These are phyloP conservation scores for Ceratosolen solmsi DNA, from an alignment of 1,140 invertebrate species.

Conservation along the genomic window DNA sequence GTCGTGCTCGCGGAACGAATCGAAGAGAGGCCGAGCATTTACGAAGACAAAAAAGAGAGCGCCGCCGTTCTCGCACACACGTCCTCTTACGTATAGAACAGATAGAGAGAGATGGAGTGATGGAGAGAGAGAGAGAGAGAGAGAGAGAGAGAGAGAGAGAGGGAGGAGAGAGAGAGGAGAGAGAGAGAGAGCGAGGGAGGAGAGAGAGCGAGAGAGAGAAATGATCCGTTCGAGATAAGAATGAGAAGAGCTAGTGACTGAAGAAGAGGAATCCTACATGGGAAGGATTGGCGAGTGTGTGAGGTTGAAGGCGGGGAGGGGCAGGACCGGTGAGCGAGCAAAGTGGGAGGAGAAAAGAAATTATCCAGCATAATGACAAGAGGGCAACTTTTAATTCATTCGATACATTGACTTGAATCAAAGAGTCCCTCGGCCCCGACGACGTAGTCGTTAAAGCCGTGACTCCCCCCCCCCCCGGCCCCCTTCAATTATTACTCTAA, in stretches of 20 bases:
- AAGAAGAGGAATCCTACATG: too few species aligned
- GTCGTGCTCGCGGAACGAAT: conserved; percentile 18
- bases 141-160: neutral
- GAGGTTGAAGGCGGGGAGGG: neutral
- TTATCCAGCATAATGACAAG: conserved; percentile 46
- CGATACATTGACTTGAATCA: conserved; percentile 48
- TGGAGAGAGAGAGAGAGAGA: neutral
- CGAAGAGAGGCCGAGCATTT: neutral
- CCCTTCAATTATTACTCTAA: conserved; percentile 49
- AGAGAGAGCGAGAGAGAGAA: neutral
- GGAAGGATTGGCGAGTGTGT: neutral
- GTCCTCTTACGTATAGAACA: too few species aligned
- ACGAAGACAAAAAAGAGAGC: neutral
- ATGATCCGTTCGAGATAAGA: conserved; percentile 4
- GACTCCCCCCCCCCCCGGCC: neutral
- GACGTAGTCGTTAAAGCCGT: conserved; percentile 38
- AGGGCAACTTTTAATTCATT: conserved; percentile 50
- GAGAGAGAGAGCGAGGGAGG: neutral
- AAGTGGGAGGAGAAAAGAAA: conserved; percentile 17
- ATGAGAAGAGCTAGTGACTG: neutral
- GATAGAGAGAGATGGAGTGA: neutral
- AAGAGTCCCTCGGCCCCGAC: neutral
- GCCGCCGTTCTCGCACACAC: too few species aligned
- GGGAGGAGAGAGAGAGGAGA: neutral
- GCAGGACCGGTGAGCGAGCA: neutral